These are phyloP conservation scores for Delia radicum DNA, from an alignment of 1,140 invertebrate genomes.

Conservation along the genomic window DNA sequence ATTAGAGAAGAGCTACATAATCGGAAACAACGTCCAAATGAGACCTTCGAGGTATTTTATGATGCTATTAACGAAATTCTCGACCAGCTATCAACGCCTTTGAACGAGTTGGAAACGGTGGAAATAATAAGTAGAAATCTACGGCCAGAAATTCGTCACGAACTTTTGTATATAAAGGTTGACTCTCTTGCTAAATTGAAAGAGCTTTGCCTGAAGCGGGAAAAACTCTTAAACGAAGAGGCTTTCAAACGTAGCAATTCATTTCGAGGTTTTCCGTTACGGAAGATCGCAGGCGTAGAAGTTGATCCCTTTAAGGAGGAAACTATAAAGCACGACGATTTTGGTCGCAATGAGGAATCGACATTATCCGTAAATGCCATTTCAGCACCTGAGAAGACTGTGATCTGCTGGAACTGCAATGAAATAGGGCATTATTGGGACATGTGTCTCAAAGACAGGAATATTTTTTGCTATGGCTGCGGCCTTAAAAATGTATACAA, in stretches of 20 bases:
- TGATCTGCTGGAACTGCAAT: background rate
- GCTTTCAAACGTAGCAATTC: background rate
- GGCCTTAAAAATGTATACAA: slow-evolving; percentile 7
- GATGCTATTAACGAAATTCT: background rate
- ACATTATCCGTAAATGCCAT: background rate
- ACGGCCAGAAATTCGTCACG: background rate
- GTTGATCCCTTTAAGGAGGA: no score
- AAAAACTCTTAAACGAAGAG: background rate
- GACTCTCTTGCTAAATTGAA: background rate
- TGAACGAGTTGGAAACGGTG: background rate
- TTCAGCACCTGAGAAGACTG: background rate
- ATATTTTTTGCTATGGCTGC: slow-evolving; percentile 11
- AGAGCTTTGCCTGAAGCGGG: background rate
- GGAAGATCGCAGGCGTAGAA: background rate
- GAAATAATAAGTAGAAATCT: background rate
- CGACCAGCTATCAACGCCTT: background rate
- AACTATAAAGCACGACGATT: no score
- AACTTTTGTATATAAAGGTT: background rate
- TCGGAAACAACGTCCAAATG: background rate
- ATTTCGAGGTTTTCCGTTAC: background rate
- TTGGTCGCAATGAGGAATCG: background rate
- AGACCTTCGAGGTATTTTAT: background rate
- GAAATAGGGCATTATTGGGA: background rate
- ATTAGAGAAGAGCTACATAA: background rate
- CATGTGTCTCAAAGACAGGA: background rate